Percentiles rank a stretch among this genome's conserved stretches.
phyloP scores from a whole-genome alignment of 2,888 invertebrate genomes.

The Amphipoea oculea region DNA sequence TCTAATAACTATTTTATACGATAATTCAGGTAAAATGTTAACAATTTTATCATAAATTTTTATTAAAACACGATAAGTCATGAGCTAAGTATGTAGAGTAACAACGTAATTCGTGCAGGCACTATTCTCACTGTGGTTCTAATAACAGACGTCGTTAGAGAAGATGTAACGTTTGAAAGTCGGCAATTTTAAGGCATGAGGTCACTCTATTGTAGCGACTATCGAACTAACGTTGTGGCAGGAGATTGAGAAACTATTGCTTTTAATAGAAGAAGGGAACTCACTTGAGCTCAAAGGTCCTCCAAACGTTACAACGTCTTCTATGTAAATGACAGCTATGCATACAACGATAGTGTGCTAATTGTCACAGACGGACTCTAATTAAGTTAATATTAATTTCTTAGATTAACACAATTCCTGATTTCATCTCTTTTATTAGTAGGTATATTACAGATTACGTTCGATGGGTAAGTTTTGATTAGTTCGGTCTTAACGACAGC shows the following conservation, averaged over 20 bases:
- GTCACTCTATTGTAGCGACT: neutral
- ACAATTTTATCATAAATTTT: conserved; percentile 49
- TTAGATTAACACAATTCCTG: conserved; percentile 63
- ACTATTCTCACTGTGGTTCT: conserved; percentile 79
- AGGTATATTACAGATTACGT: conserved; percentile 45
- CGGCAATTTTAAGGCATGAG: neutral
- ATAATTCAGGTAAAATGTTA: conserved; percentile 54
- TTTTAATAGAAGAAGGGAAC: neutral
- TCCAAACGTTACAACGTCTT: conserved; percentile 16
- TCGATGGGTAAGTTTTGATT: conserved; percentile 35
- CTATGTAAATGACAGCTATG: conserved; percentile 19
- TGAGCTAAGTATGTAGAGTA: conserved; percentile 61
- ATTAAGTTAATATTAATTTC: conserved; percentile 37
- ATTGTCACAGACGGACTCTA: conserved; percentile 27
- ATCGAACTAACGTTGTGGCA: neutral
- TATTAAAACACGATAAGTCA: conserved; percentile 54
- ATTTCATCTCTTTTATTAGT: conserved; percentile 18
- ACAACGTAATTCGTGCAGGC: conserved; percentile 74
- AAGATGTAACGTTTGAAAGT: conserved; percentile 18
- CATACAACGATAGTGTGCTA: conserved; percentile 21
- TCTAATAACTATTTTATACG: conserved; percentile 53
- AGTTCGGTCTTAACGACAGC: conserved; percentile 10
- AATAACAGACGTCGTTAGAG: conserved; percentile 49
- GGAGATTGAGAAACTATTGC: neutral
- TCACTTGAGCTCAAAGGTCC: neutral